Base-by-base conservation (phyloP, 2,888 invertebrate species). In the Phengaris arion region DNA sequence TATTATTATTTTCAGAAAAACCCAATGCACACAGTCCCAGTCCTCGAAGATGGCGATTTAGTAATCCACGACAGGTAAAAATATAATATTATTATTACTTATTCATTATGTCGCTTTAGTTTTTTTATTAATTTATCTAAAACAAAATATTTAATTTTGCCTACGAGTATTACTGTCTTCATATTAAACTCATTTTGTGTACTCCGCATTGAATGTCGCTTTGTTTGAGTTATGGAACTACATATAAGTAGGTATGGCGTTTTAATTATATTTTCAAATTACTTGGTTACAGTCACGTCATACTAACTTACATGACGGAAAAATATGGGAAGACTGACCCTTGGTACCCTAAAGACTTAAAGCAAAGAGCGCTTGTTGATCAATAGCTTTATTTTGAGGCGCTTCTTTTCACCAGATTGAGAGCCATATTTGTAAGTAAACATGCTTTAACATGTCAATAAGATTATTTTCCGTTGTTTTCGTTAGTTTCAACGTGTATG, bases 331-430 rank as follows among this genome's bases (percentile, higher is more conserved):
- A 92, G 76, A 86, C 94, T 78, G 94, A 94, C 76, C 79, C 88
- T 0, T 83, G 95, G 46, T 96, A 95, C 81, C 95, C 95, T 0
- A 94, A 93, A 81, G 94, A 95, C 77, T 80, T 89, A 0, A 85
- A 92, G 78, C 83, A 87, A 79, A 88, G 95, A 74, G 94, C 94
- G 0, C 80, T 90, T 1, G 87, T 96, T 13, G 93, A 95, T 82
- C 94, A 95, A 79, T 89, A 90, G 79, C 82, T 95, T 35, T 91
- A 94, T 81, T 95, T 95, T 79, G 92, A 95, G 75, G 85, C 86
- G 6, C 84, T 89, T 22, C 83, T 95, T 1, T 95, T 94, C 79
- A 83, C 88, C 0, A 84, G 89, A 77, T 77, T 94, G 74, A 86
- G 87, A 52, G 87, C 85, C 68, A 85, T 89, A 68, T 84, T 87